Conservation (phyloP, 2,113 vertebrate genomes). For the Benitochromis conjunctus region DNA sequence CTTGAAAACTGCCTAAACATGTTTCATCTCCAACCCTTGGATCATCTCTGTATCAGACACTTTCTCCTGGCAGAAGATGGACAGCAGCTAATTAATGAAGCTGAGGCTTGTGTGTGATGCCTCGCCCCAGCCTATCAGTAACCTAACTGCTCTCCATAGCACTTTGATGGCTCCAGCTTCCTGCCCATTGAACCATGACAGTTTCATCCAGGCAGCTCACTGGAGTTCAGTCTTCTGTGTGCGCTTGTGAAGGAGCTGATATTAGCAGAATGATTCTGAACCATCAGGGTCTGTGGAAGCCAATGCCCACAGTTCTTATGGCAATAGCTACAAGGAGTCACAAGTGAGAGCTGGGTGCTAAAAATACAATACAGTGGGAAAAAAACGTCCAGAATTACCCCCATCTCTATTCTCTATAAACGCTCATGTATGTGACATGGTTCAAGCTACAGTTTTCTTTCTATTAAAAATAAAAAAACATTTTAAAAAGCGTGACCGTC, state of each 20-base stretch:
- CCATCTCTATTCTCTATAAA: background rate
- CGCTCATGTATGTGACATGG: background rate
- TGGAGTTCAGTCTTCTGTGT: background rate
- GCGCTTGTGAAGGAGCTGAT: background rate
- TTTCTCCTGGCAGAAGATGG: background rate
- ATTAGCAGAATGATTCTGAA: background rate
- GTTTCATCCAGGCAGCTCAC: background rate
- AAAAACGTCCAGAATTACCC: background rate
- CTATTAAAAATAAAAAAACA: background rate
- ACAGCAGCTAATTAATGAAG: background rate
- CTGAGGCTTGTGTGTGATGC: background rate
- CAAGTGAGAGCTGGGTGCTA: background rate
- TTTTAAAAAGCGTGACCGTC: constrained; percentile 9
- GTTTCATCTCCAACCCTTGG: background rate
- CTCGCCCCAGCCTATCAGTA: background rate
- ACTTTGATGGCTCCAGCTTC: background rate
- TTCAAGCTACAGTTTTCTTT: background rate
- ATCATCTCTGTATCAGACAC: background rate
- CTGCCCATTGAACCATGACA: background rate
- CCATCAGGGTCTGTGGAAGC: background rate
- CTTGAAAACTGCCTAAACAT: background rate
- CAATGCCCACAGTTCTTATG: background rate
- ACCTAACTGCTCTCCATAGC: background rate
- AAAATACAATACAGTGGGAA: background rate
- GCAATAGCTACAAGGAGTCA: background rate